These are phyloP conservation scores for Atractosteus spatula DNA, from an alignment of 2,113 vertebrate species.

Conservation along the genomic window DNA sequence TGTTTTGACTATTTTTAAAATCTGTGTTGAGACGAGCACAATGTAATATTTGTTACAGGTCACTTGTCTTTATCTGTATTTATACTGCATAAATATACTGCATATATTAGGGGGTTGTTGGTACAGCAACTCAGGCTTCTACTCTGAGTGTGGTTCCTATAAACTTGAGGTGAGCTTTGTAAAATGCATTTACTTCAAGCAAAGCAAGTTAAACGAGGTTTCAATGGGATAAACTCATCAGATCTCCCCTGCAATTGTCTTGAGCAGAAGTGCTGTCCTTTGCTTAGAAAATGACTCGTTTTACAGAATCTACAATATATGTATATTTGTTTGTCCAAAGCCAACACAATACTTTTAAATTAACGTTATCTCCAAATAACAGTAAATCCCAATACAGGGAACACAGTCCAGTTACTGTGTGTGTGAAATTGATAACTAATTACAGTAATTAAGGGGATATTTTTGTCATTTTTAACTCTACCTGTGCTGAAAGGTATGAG, in stretches of 20 bases:
- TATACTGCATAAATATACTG: slow-evolving; percentile 11
- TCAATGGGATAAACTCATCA: slow-evolving; percentile 43
- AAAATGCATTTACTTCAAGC: slow-evolving; percentile 46
- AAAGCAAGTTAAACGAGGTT: slow-evolving; percentile 42
- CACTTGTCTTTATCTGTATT: slow-evolving; percentile 4
- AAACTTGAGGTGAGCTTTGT: slow-evolving; percentile 34
- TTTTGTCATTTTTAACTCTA: too few species aligned
- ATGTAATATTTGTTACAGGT: slow-evolving; percentile 12
- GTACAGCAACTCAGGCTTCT: slow-evolving; percentile 11
- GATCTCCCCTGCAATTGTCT: slow-evolving; percentile 57
- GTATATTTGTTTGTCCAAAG: too few species aligned
- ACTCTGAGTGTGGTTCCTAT: slow-evolving; percentile 28
- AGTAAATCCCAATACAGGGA: too few species aligned
- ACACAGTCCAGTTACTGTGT: too few species aligned
- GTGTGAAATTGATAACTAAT: too few species aligned
- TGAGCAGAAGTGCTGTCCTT: slow-evolving; percentile 41
- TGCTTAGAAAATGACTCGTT: slow-evolving; percentile 50
- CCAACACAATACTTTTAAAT: too few species aligned
- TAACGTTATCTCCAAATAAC: too few species aligned
- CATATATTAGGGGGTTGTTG: slow-evolving; percentile 10
- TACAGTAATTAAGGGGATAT: too few species aligned
- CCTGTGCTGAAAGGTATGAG: too few species aligned
- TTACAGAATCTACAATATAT: too few species aligned
- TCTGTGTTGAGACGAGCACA: slow-evolving; percentile 16
- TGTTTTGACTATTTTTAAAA: slow-evolving; percentile 23